A percentile compares a stretch with the other conserved stretches of the same genome.
These are phyloP conservation scores for Eulemur coronatus DNA, from an alignment of 2,797 vertebrate species.

Conservation along the genomic window DNA sequence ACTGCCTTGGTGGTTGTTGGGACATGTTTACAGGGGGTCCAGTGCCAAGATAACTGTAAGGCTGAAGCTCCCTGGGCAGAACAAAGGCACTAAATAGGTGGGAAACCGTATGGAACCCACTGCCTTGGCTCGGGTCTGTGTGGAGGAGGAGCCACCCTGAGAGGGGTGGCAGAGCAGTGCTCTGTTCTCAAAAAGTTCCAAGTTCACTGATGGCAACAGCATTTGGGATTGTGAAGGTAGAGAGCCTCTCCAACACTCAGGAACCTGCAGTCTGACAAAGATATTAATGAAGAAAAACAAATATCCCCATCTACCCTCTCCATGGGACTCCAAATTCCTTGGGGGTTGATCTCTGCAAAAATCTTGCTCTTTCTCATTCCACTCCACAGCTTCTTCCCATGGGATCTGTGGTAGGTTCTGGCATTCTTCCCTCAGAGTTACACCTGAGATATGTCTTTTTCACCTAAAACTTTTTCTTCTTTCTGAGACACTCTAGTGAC, in stretches of 20 bases:
- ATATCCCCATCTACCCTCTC: neutral
- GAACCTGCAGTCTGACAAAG: neutral
- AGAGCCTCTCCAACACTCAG: neutral
- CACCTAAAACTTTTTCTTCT: neutral
- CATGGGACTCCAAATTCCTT: neutral
- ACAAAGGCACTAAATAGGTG: neutral
- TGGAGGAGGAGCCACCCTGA: neutral
- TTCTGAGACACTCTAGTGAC: neutral
- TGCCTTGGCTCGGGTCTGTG: neutral
- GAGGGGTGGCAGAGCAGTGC: neutral
- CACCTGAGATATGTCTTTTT: neutral
- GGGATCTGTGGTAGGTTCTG: neutral
- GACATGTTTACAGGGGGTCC: neutral
- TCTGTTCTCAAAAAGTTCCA: neutral
- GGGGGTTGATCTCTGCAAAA: neutral
- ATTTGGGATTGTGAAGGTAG: no score
- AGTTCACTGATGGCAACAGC: neutral
- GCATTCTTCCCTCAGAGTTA: neutral
- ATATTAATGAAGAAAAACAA: neutral
- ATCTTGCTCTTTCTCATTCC: neutral
- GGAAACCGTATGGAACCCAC: neutral
- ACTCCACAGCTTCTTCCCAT: neutral
- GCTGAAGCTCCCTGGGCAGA: neutral
- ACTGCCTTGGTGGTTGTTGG: neutral
- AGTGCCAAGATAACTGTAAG: neutral